Percentiles rank a stretch among this genome's conserved stretches.
Conservation (phyloP, 1,140 invertebrate species). For the Pseudachorutes palmiensis region DNA sequence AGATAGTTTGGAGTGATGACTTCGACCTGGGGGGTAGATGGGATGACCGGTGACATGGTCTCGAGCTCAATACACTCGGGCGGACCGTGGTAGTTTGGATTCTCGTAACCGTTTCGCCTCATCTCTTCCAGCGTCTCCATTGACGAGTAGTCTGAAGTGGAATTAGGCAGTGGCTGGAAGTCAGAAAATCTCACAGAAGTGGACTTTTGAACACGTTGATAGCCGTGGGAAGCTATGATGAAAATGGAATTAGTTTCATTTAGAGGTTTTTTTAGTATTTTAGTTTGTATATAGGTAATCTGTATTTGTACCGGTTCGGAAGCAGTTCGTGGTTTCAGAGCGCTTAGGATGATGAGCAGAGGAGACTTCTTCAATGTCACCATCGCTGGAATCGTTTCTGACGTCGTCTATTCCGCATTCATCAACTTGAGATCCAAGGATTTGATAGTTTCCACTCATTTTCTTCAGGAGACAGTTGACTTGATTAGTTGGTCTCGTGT, state of each 20-base stretch:
- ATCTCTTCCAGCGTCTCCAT: constrained; percentile 49
- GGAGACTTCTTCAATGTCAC: neutral
- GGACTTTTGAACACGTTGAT: constrained; percentile 43
- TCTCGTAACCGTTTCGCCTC: constrained; percentile 13
- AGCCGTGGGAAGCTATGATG: constrained; percentile 22
- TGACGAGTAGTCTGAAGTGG: constrained; percentile 67
- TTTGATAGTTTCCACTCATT: constrained; percentile 19
- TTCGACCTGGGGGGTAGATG: neutral
- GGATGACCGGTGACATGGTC: neutral
- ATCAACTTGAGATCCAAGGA: neutral
- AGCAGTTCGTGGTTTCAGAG: neutral
- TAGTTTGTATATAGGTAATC: constrained; percentile 44
- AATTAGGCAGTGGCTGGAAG: constrained; percentile 48
- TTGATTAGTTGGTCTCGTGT: constrained; percentile 45
- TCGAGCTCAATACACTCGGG: constrained; percentile 15
- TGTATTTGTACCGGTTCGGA: constrained; percentile 13
- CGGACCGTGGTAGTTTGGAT: constrained; percentile 21
- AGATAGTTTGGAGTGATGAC: constrained; percentile 34
- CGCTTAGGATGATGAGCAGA: neutral
- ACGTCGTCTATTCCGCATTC: neutral
- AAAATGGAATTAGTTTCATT: constrained; percentile 53
- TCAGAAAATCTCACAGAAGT: constrained; percentile 12
- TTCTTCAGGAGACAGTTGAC: constrained; percentile 11
- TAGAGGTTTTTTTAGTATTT: constrained; percentile 48
- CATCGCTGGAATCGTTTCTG: neutral